A percentile compares a stretch with the other conserved stretches of the same genome.
phyloP scores from a whole-genome alignment of 2,113 vertebrate species.

The Indri indri region DNA sequence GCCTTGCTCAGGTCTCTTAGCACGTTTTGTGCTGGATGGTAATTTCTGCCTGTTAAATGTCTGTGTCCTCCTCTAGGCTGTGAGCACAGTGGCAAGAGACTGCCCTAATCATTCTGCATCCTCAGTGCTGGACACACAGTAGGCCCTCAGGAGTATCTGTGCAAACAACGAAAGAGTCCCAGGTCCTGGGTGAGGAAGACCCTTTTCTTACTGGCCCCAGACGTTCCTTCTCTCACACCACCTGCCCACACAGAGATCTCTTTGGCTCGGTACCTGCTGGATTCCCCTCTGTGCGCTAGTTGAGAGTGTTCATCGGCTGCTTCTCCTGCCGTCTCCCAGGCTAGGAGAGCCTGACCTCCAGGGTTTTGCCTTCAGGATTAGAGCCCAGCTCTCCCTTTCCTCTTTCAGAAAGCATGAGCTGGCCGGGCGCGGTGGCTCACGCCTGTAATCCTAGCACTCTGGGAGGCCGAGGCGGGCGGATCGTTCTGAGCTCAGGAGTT shows the following conservation, averaged over 20 bases:
- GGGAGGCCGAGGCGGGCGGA: too few species aligned
- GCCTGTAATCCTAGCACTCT: too few species aligned
- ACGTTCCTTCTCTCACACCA: neutral
- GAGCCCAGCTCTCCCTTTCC: neutral
- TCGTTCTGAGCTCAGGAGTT: too few species aligned
- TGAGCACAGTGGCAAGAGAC: neutral
- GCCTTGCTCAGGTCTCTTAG: neutral
- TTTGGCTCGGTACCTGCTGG: neutral
- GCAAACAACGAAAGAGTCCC: neutral
- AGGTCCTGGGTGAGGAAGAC: neutral
- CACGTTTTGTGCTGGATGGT: neutral
- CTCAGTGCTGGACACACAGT: neutral
- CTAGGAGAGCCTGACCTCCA: neutral
- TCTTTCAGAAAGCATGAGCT: neutral
- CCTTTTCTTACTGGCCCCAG: neutral
- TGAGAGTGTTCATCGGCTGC: neutral
- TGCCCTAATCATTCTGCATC: neutral
- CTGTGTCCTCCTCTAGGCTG: neutral
- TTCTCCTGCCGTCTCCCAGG: neutral
- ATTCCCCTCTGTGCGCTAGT: neutral
- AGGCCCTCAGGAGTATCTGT: neutral
- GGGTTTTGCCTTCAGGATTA: neutral
- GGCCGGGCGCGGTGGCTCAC: too few species aligned
- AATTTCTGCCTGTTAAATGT: neutral
- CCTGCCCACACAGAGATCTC: neutral